Evolutionary conservation across 2,797 vertebrate species (phyloP), one percentile per base, ranked within the genome.

Genomic region (Miichthys miiuy): DNA sequence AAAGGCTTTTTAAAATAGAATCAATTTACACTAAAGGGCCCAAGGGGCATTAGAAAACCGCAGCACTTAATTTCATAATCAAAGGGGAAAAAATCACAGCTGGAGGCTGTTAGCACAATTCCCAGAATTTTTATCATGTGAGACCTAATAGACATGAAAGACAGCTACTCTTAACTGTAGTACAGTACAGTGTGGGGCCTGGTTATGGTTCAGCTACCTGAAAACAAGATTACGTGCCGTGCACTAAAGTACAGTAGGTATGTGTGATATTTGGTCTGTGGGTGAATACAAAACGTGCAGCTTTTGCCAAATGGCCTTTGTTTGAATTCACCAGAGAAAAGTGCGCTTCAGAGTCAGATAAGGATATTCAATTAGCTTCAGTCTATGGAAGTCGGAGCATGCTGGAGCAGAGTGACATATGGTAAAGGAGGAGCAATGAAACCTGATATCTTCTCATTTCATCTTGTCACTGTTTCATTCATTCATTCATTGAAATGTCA

Each of bases 21-120:
- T 92, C 91, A 91, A 89, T 94, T 94, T 92, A 93, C 87, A 83
- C 81, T 84, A 90, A 92, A 91, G 88, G 84, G 69, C 88, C 92
- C 84, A 71, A 50, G 80, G 84, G 93, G 85, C 80, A 88, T 92
- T 90, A 81, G 85, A 88, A 84, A 92, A 91, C 83, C 75, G 87
- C 88, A 80, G 77, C 88, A 87, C 89, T 91, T 92, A 91, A 92
- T 94, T 91, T 86, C 72, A 88, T 82, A 88, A 93, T 75, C 69
- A 71, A 65, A 84, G 80, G 34, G 34, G 58, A 61, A 72, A 66
- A 74, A 76, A 1, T 60, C 64, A 72, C 56, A 64, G 89, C 86
- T 88, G 23, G 68, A 71, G 87, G 90, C 82, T 63, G 67, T 87
- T 77, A 72, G 55, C 67, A 79, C 86, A 91, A 88, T 89, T 79